Evolutionary conservation across 2,113 vertebrate genomes (phyloP).

Genomic region (Cygnus buccinator): DNA sequence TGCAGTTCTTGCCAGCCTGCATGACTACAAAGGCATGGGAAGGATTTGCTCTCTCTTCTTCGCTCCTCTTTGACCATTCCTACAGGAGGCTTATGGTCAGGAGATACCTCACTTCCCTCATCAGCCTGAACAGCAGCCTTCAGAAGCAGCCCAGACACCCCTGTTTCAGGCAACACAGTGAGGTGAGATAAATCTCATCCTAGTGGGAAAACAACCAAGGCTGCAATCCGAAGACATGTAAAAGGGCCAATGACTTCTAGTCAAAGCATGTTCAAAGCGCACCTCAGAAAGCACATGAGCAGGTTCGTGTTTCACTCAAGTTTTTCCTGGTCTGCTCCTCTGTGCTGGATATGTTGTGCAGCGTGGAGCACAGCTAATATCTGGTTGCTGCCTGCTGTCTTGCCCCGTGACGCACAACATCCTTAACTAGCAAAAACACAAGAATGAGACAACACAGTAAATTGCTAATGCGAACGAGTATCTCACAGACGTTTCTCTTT

Average conservation of each 20-base stretch:
- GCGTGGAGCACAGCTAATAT: neutral
- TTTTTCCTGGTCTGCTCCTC: neutral
- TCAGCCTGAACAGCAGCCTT: neutral
- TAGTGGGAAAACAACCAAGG: neutral
- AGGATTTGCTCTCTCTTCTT: neutral
- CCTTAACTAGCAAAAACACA: neutral
- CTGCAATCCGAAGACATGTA: neutral
- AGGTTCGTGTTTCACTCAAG: neutral
- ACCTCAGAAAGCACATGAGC: neutral
- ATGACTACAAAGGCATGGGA: neutral
- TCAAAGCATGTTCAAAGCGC: neutral
- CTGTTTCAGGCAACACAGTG: neutral
- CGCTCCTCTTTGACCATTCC: neutral
- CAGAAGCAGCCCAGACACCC: neutral
- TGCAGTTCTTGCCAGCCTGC: neutral
- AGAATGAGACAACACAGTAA: neutral
- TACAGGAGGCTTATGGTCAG: neutral
- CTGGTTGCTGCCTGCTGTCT: neutral
- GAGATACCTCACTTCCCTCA: neutral
- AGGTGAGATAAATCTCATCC: neutral
- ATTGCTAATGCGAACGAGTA: neutral
- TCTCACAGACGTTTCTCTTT: neutral
- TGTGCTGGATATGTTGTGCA: neutral
- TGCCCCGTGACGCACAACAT: neutral
- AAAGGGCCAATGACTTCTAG: neutral